Evolutionary conservation across 2,113 vertebrate species (phyloP), one percentile per base, ranked within the genome.

Genomic region (human): DNA sequence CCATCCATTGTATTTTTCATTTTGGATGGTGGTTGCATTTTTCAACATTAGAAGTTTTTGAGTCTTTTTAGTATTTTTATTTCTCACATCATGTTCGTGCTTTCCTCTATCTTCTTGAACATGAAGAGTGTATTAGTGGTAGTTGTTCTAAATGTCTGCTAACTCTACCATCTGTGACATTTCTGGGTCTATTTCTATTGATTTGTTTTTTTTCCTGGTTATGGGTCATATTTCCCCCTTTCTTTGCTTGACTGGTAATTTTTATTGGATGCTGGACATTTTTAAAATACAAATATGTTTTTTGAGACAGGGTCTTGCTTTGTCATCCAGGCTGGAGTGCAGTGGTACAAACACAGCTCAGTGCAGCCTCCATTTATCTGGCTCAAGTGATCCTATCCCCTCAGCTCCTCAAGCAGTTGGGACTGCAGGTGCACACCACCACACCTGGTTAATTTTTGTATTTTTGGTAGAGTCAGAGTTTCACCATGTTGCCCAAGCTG

Each of bases 241-340:
- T 48, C 70, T 81, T 97, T 96, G 38, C 80, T 96, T 95, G 35
- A 66, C 32, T 61, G 25, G 30, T 32, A 64, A 32, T 64, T 64
- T 64, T 64, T 30, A 64, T 14, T 32, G 27, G 27, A 13, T 64
- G 12, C 27, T 32, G 27, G 27, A 64, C 61, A 64, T 32, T 32
- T 64, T 64, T 14, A 6, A 64, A 64, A 64, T 64, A 64, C 32
- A 64, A 64, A 64, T 32, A 64, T 55, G 17, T n/a, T n/a, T 68
- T n/a, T 68, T n/a, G 32, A 68, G 66, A 68, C 16, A 68, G 32
- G 32, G 16, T 68, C 6, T 18, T 30, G 5, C 61, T 32, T 35
- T n/a, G 16, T 35, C 66, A 8, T 16, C 66, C 66, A 68, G 66
- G 66, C 66, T 35, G 32, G 32, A n/a, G 66, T 68, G 66, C 66